Base-by-base conservation (phyloP, 2,888 invertebrate genomes). In the Pantelozetes paolii region DNA sequence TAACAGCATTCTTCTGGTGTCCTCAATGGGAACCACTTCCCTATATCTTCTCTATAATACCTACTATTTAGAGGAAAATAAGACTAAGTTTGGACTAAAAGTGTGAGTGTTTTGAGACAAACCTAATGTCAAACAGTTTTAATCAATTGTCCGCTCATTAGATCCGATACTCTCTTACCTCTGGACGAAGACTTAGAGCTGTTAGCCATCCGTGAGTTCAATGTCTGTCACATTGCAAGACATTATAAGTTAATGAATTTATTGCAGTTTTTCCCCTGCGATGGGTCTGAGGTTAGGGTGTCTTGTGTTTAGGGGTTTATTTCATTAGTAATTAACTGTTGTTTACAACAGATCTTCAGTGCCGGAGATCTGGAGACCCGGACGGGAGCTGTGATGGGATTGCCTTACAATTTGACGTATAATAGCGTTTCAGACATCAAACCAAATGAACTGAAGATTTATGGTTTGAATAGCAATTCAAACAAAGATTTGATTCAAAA, bases 351-450 rank as follows among this genome's bases (percentile, higher is more conserved):
- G 62, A 18, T 32, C 6, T 3, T 62, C 8, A 62, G 30, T 18
- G 42, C 20, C 15, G 70, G 70, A 2, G 26, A 26, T 32, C 70
- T 69, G 1, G 32, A 8, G 42, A 20, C 20, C 11, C n/a, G 36
- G 11, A 20, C 20, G 5, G 91, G 91, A 18, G 87, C 85, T 26
- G 83, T 86, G 54, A 81, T 93, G 77, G 93, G 92, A 6, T 84
- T 92, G 67, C 92, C 93, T 26, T 83, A 84, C 0, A 89, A 89
- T 81, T 92, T 88, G 80, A 82, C 83, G 0, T 91, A 89, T 80
- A 83, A 84, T 71, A 83, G 84, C 23, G 76, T 82, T 20, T 82
- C 82, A 0, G 86, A 87, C 74, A 82, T 90, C 54, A 85, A 89
- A 77, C 85, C 84, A 75, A 81, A 84, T 70, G 83, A 85, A 71